Base-by-base conservation (phyloP, 2,113 vertebrate species). In the Brachyhypopomus gauderio region DNA sequence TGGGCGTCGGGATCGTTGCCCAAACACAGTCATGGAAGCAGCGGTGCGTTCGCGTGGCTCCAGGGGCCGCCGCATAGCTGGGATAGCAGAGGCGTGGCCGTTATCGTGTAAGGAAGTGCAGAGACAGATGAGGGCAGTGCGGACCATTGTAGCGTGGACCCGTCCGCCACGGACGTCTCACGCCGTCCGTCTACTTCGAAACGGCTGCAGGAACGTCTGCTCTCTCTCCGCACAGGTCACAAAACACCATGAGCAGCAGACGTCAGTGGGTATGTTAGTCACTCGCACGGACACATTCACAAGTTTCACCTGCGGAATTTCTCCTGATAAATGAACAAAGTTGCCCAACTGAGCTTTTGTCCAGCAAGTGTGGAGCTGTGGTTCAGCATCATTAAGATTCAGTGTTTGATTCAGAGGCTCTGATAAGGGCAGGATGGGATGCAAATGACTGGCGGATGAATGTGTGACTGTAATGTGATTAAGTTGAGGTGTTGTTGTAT, bases 11-110 rank as follows among this genome's bases (percentile, higher is more conserved):
- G 45, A 84, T 60, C 63, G 63, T 58, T 77, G 85, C 89, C 89
- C 88, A 90, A 91, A 94, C 88, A 87, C 85, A 91, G 91, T 79
- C 89, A 91, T 77, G 88, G 91, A 92, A 85, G 83, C 75, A 69
- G 62, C 85, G 79, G 80, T 81, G 88, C 85, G 85, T 82, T 55
- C 58, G 20, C 20, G 27, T 83, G 79, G 85, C 84, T 89, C 87
- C 86, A 22, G 11, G 52, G 64, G 66, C 14, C 17, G 22, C 58
- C 64, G 73, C 82, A 89, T 89, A 89, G 88, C 88, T 83, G 83
- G 84, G 90, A 92, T 88, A 86, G 77, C 63, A 19, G 55, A 77
- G 63, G 48, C 45, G 12, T 34, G 59, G 76, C 82, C 56, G 72
- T 60, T 80, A 63, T 69, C 52, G 17, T 72, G 41, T 76, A 74